Base-by-base conservation (phyloP, 2,113 vertebrate genomes). In the Egretta garzetta region DNA sequence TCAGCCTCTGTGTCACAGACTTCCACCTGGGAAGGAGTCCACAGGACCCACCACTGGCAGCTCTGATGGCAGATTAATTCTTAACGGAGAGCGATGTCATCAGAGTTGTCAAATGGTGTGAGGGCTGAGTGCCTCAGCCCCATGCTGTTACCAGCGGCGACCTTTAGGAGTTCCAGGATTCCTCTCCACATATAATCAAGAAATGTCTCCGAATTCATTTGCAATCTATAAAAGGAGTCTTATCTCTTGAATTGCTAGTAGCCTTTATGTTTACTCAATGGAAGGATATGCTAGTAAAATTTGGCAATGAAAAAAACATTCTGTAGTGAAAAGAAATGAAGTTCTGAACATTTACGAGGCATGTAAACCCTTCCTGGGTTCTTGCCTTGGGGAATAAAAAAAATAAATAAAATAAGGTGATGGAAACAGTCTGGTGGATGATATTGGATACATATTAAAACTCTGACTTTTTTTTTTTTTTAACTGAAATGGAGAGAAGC, bases 101-200 rank as follows among this genome's bases (percentile, higher is more conserved):
- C 6, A 39, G 41, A 1, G 2, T 35, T 58, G 20, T 27, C 63
- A 74, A 43, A 79, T 3, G 12, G 28, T 26, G 2, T 1, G 3
- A 49, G 47, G n/a, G 21, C 35, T 10, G 9, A 60, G 26, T 0
- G 0, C 43, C 20, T 47, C 58, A 56, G 26, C 35, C 58, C n/a
- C 28, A 45, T 0, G 0, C n/a, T 50, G 35, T 35, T 53, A 52
- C n/a, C 53, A 67, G 14, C 11, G 5, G 16, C 0, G 0, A 30
- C 16, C 35, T 66, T 37, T 20, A 62, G 35, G 52, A 71, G 32
- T 27, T 71, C 14, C 27, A 60, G 45, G n/a, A 60, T 55, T 72
- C 37, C 52, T 60, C 22, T 14, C 20, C 27, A 12, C 32, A 32
- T n/a, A 39, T 30, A 63, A 52, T 39, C 11, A 76, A 85, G 12